Conservation (phyloP, 2,113 vertebrate species). For the Macquaria ambigua region DNA sequence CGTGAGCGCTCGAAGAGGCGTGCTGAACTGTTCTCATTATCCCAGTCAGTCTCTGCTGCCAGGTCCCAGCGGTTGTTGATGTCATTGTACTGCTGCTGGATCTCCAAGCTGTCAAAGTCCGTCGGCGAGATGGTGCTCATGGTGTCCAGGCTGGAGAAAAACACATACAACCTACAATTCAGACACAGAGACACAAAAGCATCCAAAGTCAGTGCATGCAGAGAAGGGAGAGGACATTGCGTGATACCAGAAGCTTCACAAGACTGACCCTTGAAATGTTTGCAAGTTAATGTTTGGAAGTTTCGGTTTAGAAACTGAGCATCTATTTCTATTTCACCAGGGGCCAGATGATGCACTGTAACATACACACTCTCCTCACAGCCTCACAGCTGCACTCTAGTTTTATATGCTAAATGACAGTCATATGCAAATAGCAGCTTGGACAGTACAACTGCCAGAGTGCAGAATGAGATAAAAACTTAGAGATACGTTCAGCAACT, state of each 20-base stretch:
- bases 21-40: constrained; percentile 95
- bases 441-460: constrained; percentile 46
- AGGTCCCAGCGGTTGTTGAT: constrained; percentile 97
- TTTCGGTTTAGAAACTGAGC: constrained; percentile 8
- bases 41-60: constrained; percentile 92
- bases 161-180: constrained; percentile 80
- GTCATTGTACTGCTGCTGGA: constrained; percentile 96
- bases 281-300: constrained; percentile 1
- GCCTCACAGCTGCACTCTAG: constrained; percentile 32
- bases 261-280: constrained; percentile 21
- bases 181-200: constrained; percentile 41
- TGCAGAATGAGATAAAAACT: constrained; percentile 38
- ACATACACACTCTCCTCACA: constrained; percentile 28
- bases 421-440: constrained; percentile 62
- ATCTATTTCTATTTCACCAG: constrained; percentile 25
- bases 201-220: constrained; percentile 22
- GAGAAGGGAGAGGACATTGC: not conserved
- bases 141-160: constrained; percentile 77
- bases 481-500: constrained; percentile 56
- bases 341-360: not conserved
- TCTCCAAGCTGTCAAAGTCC: constrained; percentile 95
- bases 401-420: constrained; percentile 44
- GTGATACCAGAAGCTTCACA: not conserved
- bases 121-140: constrained; percentile 95
- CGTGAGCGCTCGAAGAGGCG: constrained; percentile 94